Conservation (phyloP, 2,888 invertebrate species). For the Caenorhabditis becei region DNA sequence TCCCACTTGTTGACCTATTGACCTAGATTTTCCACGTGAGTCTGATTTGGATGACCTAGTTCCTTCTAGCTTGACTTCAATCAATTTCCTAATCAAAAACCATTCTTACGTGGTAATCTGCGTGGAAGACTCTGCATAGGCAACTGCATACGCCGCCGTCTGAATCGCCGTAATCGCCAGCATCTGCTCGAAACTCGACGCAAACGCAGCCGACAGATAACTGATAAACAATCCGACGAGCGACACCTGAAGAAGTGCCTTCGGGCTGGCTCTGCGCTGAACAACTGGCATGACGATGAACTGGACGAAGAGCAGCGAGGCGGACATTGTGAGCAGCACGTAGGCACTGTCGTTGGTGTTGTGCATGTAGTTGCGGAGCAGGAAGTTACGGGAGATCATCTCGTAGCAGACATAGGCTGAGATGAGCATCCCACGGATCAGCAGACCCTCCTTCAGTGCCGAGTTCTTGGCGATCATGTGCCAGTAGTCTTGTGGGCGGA, state of each 20-base stretch:
- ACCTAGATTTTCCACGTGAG: too few relatives aligned
- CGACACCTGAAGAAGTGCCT: slow-evolving; percentile 63
- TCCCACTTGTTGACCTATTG: too few relatives aligned
- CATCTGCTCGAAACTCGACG: slow-evolving; percentile 78
- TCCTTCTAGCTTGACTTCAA: too few relatives aligned
- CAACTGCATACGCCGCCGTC: slow-evolving; percentile 80
- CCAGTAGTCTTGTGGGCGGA: slow-evolving; percentile 81
- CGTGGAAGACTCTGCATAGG: slow-evolving; percentile 80
- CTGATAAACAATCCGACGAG: slow-evolving; percentile 71
- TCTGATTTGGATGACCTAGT: too few relatives aligned
- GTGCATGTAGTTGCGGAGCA: slow-evolving; percentile 80
- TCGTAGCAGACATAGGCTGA: slow-evolving; percentile 81
- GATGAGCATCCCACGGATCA: slow-evolving; percentile 78
- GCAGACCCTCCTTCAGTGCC: slow-evolving; percentile 74
- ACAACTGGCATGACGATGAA: slow-evolving; percentile 79
- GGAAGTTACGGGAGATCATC: slow-evolving; percentile 81
- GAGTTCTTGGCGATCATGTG: slow-evolving; percentile 78
- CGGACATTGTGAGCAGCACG: slow-evolving; percentile 80
- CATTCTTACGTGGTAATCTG: slow-evolving; percentile 78
- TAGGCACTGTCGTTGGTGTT: slow-evolving; percentile 79
- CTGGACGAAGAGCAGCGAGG: slow-evolving; percentile 76
- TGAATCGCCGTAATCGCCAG: slow-evolving; percentile 79
- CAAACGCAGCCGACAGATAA: slow-evolving; percentile 77
- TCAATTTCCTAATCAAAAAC: background rate
- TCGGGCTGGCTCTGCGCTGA: slow-evolving; percentile 73